These are phyloP conservation scores for Trachymyrmex cornetzi DNA, from an alignment of 1,140 invertebrate species.

Conservation along the genomic window DNA sequence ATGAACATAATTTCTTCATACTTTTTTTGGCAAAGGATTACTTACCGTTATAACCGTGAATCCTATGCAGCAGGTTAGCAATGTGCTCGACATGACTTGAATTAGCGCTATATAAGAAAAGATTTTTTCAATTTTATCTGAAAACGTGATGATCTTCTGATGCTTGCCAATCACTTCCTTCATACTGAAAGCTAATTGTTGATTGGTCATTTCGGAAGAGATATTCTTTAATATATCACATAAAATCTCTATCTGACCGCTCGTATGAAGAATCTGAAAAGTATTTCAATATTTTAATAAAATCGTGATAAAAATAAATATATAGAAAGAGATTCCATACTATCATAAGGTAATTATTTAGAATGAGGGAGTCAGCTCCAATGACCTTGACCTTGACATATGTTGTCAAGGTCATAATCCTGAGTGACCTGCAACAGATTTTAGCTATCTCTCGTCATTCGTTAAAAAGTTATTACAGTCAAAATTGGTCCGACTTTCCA, in stretches of 20 bases:
- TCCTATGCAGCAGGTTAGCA: conserved; percentile 60
- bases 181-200: not conserved
- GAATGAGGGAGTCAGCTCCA: too few species aligned
- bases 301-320: not conserved
- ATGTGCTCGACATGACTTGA: conserved; percentile 59
- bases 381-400: too few species aligned
- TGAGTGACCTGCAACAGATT: too few species aligned
- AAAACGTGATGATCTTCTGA: conserved; percentile 57
- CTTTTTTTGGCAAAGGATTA: not conserved
- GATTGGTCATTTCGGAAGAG: not conserved
- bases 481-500: too few species aligned
- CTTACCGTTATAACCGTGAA: conserved; percentile 59
- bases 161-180: conserved; percentile 41
- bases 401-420: too few species aligned
- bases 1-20: not conserved
- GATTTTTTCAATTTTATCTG: conserved; percentile 54
- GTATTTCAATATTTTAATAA: not conserved
- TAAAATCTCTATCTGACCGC: conserved; percentile 61
- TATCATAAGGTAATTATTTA: too few species aligned
- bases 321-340: not conserved
- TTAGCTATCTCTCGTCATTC: too few species aligned
- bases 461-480: too few species aligned
- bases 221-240: conserved; percentile 25
- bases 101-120: conserved; percentile 62
- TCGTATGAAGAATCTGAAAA: conserved; percentile 63